Percentiles rank a stretch among this genome's conserved stretches.
Evolutionary conservation across 2,113 vertebrate genomes (phyloP).

Genomic region (Lampris megalopsis): DNA sequence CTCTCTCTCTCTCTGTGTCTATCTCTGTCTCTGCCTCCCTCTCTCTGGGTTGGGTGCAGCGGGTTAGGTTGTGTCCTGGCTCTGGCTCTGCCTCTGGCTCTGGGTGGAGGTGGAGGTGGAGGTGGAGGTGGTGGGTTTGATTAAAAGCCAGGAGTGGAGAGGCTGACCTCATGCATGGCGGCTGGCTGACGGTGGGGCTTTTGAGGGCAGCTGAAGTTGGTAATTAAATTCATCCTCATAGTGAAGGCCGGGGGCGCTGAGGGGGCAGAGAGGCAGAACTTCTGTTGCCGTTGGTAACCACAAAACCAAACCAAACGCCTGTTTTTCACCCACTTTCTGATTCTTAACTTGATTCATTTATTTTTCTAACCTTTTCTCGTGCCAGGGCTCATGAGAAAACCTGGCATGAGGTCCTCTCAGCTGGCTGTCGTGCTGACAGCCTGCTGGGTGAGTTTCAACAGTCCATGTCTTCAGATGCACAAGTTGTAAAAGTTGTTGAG

Average conservation of each 20-base stretch:
- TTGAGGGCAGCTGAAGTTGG: slow-evolving; percentile 43
- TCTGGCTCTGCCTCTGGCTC: slow-evolving; percentile 18
- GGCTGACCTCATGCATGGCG: slow-evolving; percentile 62
- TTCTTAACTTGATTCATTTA: too few relatives aligned
- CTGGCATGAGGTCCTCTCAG: too few relatives aligned
- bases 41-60: not conserved
- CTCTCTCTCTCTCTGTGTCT: slow-evolving; percentile 3
- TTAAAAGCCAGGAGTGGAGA: slow-evolving; percentile 74
- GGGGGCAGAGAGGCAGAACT: slow-evolving; percentile 4
- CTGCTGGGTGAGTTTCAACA: too few relatives aligned
- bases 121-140: slow-evolving; percentile 55
- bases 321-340: too few relatives aligned
- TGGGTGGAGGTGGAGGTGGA: slow-evolving; percentile 1
- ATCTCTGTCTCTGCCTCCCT: slow-evolving; percentile 4
- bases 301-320: too few relatives aligned
- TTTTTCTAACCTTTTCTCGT: too few relatives aligned
- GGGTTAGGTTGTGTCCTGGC: slow-evolving; percentile 68
- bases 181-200: slow-evolving; percentile 57
- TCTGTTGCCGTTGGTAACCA: slow-evolving; percentile 45
- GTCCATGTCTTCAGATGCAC: too few relatives aligned
- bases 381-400: too few relatives aligned
- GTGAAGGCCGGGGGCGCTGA: not conserved
- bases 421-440: too few relatives aligned
- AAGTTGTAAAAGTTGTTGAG: too few relatives aligned
- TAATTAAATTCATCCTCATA: slow-evolving; percentile 76